A percentile compares a stretch with the other conserved stretches of the same genome.
phyloP scores from a whole-genome alignment of 2,113 vertebrate genomes.

The Nothocercus julius region DNA sequence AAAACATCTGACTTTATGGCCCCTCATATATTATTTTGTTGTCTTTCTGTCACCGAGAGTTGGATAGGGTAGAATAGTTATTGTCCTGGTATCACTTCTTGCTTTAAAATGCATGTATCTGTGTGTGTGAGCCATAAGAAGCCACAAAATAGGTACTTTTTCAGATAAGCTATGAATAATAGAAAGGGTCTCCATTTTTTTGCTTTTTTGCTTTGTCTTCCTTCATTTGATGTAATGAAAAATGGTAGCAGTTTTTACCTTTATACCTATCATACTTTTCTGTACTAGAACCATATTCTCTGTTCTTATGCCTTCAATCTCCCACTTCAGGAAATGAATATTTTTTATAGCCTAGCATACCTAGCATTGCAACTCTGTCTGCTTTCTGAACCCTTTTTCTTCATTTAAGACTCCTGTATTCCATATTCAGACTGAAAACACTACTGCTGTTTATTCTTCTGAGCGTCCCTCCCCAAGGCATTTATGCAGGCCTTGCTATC shows the following conservation, averaged over 20 bases:
- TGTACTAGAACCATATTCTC: neutral
- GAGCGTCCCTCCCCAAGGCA: neutral
- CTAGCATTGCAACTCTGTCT: neutral
- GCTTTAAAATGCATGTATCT: neutral
- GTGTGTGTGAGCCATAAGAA: neutral
- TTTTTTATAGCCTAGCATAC: neutral
- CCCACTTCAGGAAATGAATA: fast-evolving
- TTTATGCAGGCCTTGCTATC: neutral
- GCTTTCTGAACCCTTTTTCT: neutral
- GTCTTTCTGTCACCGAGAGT: neutral
- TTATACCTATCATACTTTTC: neutral
- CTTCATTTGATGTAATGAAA: neutral
- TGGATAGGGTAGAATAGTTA: neutral
- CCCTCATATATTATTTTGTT: neutral
- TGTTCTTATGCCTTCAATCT: neutral
- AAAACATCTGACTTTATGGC: neutral
- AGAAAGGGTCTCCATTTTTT: neutral
- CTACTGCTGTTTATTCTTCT: neutral
- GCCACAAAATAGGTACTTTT: neutral
- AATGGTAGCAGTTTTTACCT: neutral
- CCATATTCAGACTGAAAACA: neutral
- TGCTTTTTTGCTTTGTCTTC: neutral
- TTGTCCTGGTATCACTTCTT: neutral
- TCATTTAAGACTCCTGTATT: neutral
- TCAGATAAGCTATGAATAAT: neutral